phyloP scores from a whole-genome alignment of 2,113 vertebrate species.

The Spea bombifrons region DNA sequence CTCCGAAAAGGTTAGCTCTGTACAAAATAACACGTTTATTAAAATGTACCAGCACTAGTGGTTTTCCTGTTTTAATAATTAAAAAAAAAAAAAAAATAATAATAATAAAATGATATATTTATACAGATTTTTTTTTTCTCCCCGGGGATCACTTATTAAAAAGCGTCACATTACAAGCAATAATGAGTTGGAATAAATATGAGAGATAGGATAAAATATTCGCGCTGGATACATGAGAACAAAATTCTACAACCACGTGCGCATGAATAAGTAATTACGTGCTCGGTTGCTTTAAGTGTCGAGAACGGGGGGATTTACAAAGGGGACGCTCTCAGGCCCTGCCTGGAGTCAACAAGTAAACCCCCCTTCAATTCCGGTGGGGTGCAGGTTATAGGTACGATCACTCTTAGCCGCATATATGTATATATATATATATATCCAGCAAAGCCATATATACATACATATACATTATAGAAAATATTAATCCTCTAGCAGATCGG shows the following conservation, averaged over 20 bases:
- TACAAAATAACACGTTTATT: conserved; percentile 74
- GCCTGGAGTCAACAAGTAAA: conserved; percentile 37
- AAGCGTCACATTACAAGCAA: conserved; percentile 83
- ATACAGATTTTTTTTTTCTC: conserved; percentile 57
- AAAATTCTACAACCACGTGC: conserved; percentile 69
- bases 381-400: neutral
- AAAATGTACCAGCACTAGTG: conserved; percentile 79
- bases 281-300: neutral
- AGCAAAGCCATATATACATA: neutral
- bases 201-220: conserved; percentile 73
- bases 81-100: conserved; percentile 64
- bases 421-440: neutral
- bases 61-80: conserved; percentile 72
- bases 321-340: conserved; percentile 27
- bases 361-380: neutral
- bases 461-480: neutral
- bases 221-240: conserved; percentile 67
- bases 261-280: conserved; percentile 54
- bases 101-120: conserved; percentile 58
- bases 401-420: neutral
- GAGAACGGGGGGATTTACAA: neutral
- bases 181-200: conserved; percentile 86
- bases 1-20: conserved; percentile 72
- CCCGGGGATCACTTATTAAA: conserved; percentile 84
- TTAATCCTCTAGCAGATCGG: neutral